phyloP scores from a whole-genome alignment of 2,113 vertebrate species.

The Coptodon rendalli region DNA sequence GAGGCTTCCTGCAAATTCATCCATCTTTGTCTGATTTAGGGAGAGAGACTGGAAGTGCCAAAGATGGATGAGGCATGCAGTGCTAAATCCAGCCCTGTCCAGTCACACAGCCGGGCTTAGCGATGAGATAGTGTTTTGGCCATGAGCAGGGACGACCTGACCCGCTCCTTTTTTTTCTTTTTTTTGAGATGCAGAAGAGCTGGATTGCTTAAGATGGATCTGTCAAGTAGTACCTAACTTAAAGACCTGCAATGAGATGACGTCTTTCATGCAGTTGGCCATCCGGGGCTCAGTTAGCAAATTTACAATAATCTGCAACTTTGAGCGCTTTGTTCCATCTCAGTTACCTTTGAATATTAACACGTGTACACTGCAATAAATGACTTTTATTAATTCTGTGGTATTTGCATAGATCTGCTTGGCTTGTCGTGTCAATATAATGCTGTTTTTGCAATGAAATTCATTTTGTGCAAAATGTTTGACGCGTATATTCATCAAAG shows the following conservation, averaged over 20 bases:
- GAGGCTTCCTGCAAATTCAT: conserved; percentile 33
- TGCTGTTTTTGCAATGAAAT: conserved; percentile 18
- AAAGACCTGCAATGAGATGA: neutral
- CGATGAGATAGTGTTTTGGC: conserved; percentile 62
- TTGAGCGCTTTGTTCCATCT: neutral
- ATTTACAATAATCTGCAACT: neutral
- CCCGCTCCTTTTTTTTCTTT: conserved; percentile 24
- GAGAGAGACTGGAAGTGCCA: conserved; percentile 37
- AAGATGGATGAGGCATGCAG: conserved; percentile 58
- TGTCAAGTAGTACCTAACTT: conserved; percentile 43
- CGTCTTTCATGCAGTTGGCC: neutral
- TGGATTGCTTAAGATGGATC: conserved; percentile 16
- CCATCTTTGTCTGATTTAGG: conserved; percentile 57
- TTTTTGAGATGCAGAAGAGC: conserved; percentile 14
- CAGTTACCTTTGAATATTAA: conserved; percentile 24
- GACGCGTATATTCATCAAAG: conserved; percentile 20
- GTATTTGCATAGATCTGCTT: conserved; percentile 22
- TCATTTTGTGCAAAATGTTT: conserved; percentile 36
- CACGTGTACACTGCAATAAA: neutral
- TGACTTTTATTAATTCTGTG: neutral
- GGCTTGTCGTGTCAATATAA: conserved; percentile 17
- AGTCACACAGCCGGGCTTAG: conserved; percentile 29
- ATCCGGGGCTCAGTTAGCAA: neutral
- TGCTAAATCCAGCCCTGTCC: conserved; percentile 55
- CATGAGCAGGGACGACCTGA: conserved; percentile 6